phyloP scores from a whole-genome alignment of 2,797 vertebrate species.

The Enteromius argenteus region DNA sequence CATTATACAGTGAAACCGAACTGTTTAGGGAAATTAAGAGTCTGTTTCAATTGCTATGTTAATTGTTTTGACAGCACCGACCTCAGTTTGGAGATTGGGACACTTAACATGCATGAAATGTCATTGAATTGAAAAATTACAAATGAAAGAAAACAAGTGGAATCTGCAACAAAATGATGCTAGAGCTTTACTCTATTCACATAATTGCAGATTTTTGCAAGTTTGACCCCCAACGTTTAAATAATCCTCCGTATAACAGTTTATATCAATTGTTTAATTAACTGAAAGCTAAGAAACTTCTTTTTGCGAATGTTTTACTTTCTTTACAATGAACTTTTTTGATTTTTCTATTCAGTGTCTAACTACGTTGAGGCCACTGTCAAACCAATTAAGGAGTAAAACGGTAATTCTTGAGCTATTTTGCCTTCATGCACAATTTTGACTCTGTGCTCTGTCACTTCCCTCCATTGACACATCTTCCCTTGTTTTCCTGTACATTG shows the following conservation, averaged over 20 bases:
- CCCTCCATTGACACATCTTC: neutral
- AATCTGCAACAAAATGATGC: neutral
- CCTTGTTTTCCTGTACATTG: neutral
- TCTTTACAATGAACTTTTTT: neutral
- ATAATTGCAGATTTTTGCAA: neutral
- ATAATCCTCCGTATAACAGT: neutral
- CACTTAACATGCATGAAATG: conserved; percentile 26
- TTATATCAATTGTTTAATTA: neutral
- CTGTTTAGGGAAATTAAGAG: conserved; percentile 21
- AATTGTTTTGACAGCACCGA: conserved; percentile 11
- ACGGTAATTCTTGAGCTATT: neutral
- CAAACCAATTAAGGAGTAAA: conserved; percentile 7
- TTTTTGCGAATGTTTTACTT: neutral
- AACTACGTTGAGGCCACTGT: neutral
- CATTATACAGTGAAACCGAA: conserved; percentile 17
- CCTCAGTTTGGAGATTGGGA: conserved; percentile 20
- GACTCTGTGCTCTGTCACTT: neutral
- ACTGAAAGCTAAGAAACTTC: neutral
- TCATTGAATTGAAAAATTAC: conserved; percentile 12
- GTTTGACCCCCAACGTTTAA: neutral
- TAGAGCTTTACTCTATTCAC: neutral
- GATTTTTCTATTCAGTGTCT: neutral
- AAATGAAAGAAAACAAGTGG: neutral
- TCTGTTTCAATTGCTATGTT: conserved; percentile 25
- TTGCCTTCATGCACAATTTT: neutral